Conservation (phyloP, 1,140 invertebrate species). For the Megalopta genalis region DNA sequence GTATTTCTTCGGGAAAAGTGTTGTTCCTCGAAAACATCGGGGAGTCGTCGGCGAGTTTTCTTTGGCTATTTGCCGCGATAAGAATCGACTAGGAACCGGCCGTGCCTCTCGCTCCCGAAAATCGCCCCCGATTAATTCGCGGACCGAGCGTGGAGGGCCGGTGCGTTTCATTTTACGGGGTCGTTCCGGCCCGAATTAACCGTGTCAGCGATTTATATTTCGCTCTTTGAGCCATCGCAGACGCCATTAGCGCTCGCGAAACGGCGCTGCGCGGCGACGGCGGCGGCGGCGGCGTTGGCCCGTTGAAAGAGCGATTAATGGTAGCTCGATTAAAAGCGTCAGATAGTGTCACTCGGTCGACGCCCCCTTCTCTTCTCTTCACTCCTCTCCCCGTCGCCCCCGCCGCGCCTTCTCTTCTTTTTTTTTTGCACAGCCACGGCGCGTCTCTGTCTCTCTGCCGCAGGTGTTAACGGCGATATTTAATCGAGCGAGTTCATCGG, state of each 20-base stretch:
- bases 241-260: slow-evolving; percentile 42
- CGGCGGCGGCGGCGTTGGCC: too few species aligned
- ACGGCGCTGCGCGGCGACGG: neutral
- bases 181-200: slow-evolving; percentile 29
- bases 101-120: neutral
- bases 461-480: slow-evolving; percentile 73
- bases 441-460: neutral
- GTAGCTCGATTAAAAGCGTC: slow-evolving; percentile 44
- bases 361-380: neutral
- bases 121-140: neutral
- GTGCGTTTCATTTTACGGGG: slow-evolving; percentile 12
- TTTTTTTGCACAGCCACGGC: neutral
- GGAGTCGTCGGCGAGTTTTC: too few species aligned
- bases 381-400: too few species aligned
- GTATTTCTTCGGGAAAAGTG: too few species aligned
- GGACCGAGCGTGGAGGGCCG: too few species aligned
- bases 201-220: slow-evolving; percentile 49
- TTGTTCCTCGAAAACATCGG: too few species aligned
- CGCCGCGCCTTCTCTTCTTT: neutral
- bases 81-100: too few species aligned
- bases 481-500: slow-evolving; percentile 55
- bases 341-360: slow-evolving; percentile 31
- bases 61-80: too few species aligned
- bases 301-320: slow-evolving; percentile 47
- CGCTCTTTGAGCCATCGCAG: slow-evolving; percentile 24